Base-by-base conservation (phyloP, 2,797 vertebrate species). In the Halcyon leucocephala region DNA sequence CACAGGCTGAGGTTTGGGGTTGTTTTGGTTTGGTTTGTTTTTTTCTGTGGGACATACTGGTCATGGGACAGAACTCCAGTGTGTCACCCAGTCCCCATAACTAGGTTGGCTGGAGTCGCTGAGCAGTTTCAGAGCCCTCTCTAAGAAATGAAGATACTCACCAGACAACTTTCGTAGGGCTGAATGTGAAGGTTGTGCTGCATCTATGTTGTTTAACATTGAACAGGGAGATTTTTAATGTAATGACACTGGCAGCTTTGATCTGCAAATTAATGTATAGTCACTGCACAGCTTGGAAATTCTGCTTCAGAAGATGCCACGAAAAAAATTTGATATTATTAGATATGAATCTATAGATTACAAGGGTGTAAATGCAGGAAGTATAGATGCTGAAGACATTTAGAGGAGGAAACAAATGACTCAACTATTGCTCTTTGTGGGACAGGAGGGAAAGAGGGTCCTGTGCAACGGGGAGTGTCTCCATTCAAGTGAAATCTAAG, bases 1-100 rank as follows among this genome's bases (percentile, higher is more conserved):
- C 41, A n/a, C 4, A 22, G 25, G 44, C 28, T 2, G 0, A 1
- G 2, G 8, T n/a, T 26, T 60, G 44, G 20, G 48, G 12, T 18
- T 14, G 57, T n/a, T 5, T 1, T 61, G 12, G 11, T 26, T 39
- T 14, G 37, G 6, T 31, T 21, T 19, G 9, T 39, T 55, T 42
- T 55, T 20, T 48, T 55, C 14, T 21, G 22, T 0, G 1, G n/a
- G 14, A 17, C 62, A 14, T 29, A 12, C 41, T 22, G 37, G 16
- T 35, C 24, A 24, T 44, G 33, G 52, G 55, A 33, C n/a, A 81
- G 44, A 69, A 14, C 41, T 16, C 28, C 57, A 61, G 57, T 3
- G 0, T 61, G 31, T 77, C 26, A 64, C 57, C 33, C 33, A 29
- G 65, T 29, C 41, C 46, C 35, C 8, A 3, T 52, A 22, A 49